Percentiles rank a stretch among this genome's conserved stretches.
Conservation (phyloP, 1,140 invertebrate species). For the Limonius californicus region DNA sequence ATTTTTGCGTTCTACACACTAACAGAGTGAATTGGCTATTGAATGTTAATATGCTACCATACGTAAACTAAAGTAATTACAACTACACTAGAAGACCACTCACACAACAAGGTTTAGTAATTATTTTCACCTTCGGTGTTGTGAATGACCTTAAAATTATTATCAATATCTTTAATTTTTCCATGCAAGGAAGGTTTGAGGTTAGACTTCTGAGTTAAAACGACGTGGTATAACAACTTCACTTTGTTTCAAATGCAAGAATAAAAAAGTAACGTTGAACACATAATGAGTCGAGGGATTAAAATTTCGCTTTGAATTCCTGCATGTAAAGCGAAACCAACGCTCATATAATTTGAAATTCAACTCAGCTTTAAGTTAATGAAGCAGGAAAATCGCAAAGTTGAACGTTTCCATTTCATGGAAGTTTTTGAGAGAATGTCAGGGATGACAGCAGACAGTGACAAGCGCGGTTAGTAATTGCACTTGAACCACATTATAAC, state of each 20-base stretch:
- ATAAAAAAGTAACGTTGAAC: neutral
- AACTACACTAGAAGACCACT: too few species aligned
- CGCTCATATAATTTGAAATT: slow-evolving; percentile 4
- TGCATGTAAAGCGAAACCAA: slow-evolving; percentile 11
- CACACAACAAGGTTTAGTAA: too few species aligned
- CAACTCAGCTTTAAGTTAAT: slow-evolving; percentile 11
- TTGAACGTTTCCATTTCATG: slow-evolving; percentile 11
- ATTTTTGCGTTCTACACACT: too few species aligned
- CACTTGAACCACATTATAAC: neutral
- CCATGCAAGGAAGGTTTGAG: too few species aligned
- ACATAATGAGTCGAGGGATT: slow-evolving; percentile 8
- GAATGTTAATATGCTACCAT: too few species aligned
- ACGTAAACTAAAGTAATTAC: too few species aligned
- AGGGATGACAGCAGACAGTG: slow-evolving; percentile 7
- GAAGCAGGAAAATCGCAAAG: slow-evolving; percentile 10
- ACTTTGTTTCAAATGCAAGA: neutral
- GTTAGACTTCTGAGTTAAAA: neutral
- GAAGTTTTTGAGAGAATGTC: slow-evolving; percentile 11
- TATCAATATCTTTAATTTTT: too few species aligned
- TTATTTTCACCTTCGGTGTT: too few species aligned
- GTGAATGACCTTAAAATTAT: too few species aligned
- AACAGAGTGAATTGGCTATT: too few species aligned
- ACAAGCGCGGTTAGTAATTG: slow-evolving; percentile 2
- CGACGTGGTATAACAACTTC: too few species aligned
- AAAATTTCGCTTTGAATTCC: slow-evolving; percentile 11